Percentiles rank a stretch among this genome's conserved stretches.
Conservation (phyloP, 2,113 vertebrate species). For the Oryzias curvinotus region DNA sequence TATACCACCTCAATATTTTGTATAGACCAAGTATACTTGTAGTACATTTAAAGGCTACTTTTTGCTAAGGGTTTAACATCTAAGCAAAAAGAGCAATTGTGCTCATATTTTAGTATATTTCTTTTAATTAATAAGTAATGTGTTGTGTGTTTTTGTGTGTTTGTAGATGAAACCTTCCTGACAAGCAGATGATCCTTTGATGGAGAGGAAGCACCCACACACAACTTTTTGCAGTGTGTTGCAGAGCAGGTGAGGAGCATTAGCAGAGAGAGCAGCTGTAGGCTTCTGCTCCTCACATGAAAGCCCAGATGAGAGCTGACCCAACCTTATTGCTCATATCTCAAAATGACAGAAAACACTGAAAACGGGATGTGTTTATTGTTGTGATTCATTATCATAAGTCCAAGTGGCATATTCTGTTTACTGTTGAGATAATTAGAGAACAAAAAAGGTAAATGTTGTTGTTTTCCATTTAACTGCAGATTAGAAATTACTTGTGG, state of each 20-base stretch:
- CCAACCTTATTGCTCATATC: slow-evolving; percentile 32
- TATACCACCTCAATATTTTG: too few species aligned
- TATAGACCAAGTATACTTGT: too few species aligned
- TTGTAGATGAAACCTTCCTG: slow-evolving; percentile 38
- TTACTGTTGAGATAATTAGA: not conserved
- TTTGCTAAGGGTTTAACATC: too few species aligned
- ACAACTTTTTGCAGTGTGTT: slow-evolving; percentile 23
- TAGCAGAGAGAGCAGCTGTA: slow-evolving; percentile 51
- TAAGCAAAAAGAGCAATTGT: too few species aligned
- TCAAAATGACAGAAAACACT: slow-evolving; percentile 15
- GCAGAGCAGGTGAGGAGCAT: slow-evolving; percentile 68
- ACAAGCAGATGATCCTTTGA: slow-evolving; percentile 32
- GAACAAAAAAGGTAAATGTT: not conserved
- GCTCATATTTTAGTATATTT: slow-evolving; percentile 9
- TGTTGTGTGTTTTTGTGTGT: slow-evolving; percentile 14
- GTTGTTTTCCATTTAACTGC: not conserved
- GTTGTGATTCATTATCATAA: too few species aligned
- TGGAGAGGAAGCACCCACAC: slow-evolving; percentile 31
- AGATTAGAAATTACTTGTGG: slow-evolving; percentile 5
- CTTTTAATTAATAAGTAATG: slow-evolving; percentile 31
- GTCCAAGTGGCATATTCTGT: too few species aligned
- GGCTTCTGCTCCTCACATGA: slow-evolving; percentile 59
- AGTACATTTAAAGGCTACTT: too few species aligned
- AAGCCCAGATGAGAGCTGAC: slow-evolving; percentile 34
- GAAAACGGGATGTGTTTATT: not conserved